Percentiles rank a stretch among this genome's conserved stretches.
Conservation (phyloP, 2,888 invertebrate genomes). For the Mesochorus sp. region DNA sequence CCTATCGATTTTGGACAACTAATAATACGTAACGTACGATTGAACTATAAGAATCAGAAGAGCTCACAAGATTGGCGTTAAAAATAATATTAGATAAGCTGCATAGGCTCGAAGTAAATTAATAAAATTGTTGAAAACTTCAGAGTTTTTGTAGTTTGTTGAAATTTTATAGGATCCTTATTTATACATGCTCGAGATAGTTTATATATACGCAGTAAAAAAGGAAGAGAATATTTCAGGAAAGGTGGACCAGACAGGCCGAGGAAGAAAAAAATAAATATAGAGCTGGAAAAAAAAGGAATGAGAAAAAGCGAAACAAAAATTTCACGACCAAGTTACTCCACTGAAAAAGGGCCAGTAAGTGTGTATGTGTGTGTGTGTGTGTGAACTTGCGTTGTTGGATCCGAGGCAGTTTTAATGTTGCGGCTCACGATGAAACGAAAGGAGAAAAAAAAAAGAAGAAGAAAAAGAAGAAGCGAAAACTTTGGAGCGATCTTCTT, state of each 20-base stretch:
- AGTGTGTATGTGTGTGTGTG: slow-evolving; percentile 23
- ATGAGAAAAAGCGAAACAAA: neutral
- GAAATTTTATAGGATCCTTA: too few species aligned
- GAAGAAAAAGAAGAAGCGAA: slow-evolving; percentile 48
- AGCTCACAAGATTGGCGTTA: too few species aligned
- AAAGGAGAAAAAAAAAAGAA: slow-evolving; percentile 42
- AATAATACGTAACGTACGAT: too few species aligned
- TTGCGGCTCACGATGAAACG: slow-evolving; percentile 62
- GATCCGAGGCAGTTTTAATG: slow-evolving; percentile 73
- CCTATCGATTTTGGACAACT: too few species aligned
- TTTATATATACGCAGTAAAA: too few species aligned
- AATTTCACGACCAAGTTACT: slow-evolving; percentile 63
- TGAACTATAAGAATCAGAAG: too few species aligned
- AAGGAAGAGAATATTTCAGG: too few species aligned
- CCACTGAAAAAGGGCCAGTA: slow-evolving; percentile 61
- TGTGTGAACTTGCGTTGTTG: slow-evolving; percentile 26
- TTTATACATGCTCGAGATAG: too few species aligned
- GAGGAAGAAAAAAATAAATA: neutral
- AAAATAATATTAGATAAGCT: too few species aligned
- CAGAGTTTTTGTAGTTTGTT: too few species aligned
- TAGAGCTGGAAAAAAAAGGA: neutral
- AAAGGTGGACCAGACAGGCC: slow-evolving; percentile 7
- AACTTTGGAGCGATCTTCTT: slow-evolving; percentile 28
- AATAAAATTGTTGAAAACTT: too few species aligned
- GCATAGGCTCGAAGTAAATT: too few species aligned